Conservation (phyloP, 2,888 invertebrate species). For the Nomada ruficornis region DNA sequence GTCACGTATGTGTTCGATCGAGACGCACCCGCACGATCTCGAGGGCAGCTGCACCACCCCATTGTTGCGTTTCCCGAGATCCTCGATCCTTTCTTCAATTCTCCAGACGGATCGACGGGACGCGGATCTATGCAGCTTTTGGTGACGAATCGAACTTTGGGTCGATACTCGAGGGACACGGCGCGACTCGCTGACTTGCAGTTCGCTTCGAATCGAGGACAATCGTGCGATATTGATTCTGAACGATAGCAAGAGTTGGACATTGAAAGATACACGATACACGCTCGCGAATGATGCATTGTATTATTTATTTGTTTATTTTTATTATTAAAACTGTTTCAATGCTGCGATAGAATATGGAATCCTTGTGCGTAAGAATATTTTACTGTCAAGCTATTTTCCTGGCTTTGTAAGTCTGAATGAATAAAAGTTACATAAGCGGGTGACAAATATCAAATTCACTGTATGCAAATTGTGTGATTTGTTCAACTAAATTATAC, state of each 20-base stretch:
- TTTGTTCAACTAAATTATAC: no score
- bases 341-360: no score
- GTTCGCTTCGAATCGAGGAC: conserved; percentile 37
- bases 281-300: no score
- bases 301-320: no score
- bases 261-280: background rate
- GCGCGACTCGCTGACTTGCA: conserved; percentile 54
- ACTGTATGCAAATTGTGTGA: no score
- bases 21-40: conserved; percentile 64
- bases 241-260: background rate
- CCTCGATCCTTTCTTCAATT: conserved; percentile 54
- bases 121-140: conserved; percentile 40
- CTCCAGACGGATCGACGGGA: conserved; percentile 55
- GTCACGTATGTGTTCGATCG: conserved; percentile 72
- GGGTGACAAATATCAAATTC: no score
- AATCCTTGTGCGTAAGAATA: no score
- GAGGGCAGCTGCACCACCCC: conserved; percentile 62
- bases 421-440: no score
- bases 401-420: no score
- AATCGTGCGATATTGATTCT: conserved; percentile 32
- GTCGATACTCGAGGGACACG: conserved; percentile 52
- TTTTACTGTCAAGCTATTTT: no score
- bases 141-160: conserved; percentile 61
- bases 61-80: conserved; percentile 65
- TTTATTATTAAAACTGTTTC: no score